phyloP scores from a whole-genome alignment of 2,888 invertebrate genomes.

The Oscheius myriophilus region DNA sequence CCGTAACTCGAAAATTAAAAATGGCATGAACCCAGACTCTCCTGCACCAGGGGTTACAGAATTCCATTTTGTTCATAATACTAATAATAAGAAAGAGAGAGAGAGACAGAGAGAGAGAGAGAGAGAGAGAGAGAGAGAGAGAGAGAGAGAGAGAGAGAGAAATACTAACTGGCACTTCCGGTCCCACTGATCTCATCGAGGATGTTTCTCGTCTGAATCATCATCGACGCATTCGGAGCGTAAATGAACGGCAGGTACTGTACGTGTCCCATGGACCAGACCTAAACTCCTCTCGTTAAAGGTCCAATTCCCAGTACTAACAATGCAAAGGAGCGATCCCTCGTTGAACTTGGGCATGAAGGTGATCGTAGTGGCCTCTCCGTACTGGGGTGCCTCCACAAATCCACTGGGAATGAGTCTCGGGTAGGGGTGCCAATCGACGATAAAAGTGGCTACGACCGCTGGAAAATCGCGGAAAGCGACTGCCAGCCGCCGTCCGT shows the following conservation, averaged over 20 bases:
- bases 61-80: no score
- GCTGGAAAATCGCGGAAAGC: not conserved
- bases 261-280: conserved; percentile 25
- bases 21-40: no score
- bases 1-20: no score
- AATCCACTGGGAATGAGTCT: conserved; percentile 20
- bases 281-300: conserved; percentile 10
- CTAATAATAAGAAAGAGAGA: no score
- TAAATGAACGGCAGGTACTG: conserved; percentile 29
- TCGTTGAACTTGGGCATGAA: conserved; percentile 26
- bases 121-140: no score
- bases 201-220: conserved; percentile 9
- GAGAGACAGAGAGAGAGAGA: no score
- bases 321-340: conserved; percentile 20
- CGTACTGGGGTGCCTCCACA: conserved; percentile 20
- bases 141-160: no score
- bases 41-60: no score
- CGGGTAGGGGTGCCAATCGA: conserved; percentile 12
- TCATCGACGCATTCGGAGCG: conserved; percentile 14
- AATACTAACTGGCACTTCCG: not conserved
- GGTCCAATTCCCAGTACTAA: conserved; percentile 1
- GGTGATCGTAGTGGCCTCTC: conserved; percentile 11
- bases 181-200: conserved; percentile 24
- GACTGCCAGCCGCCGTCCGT: conserved; percentile 24
- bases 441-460: conserved; percentile 21